Evolutionary conservation across 2,113 vertebrate genomes (phyloP).

Genomic region (Choloepus hoffmanni): DNA sequence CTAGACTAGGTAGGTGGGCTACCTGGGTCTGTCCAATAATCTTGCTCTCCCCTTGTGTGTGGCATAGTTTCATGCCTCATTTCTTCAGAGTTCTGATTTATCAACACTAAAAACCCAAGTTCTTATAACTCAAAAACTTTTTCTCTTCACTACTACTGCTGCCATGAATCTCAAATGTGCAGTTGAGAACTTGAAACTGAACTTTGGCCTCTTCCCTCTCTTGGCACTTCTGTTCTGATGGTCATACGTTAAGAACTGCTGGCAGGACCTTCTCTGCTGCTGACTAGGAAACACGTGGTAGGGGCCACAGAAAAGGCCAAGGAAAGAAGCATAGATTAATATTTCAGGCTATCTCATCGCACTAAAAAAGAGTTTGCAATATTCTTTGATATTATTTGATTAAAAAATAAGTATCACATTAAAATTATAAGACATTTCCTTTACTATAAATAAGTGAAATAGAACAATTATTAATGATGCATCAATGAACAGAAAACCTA

Average conservation of each 20-base stretch:
- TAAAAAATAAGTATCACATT: constrained; percentile 42
- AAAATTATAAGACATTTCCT: background rate
- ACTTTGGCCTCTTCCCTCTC: background rate
- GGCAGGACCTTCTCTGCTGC: background rate
- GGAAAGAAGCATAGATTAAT: background rate
- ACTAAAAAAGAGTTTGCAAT: background rate
- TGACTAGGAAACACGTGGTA: background rate
- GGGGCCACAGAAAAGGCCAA: background rate
- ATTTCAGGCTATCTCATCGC: background rate
- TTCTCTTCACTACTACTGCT: background rate
- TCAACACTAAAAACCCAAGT: background rate
- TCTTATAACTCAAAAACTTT: background rate
- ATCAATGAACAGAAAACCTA: background rate
- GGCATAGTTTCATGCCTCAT: background rate
- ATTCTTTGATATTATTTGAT: constrained; percentile 1
- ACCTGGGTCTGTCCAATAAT: background rate
- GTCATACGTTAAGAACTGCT: background rate
- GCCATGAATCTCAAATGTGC: background rate
- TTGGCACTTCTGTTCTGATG: background rate
- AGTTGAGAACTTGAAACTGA: constrained; percentile 14
- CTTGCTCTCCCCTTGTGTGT: background rate
- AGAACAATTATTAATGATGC: background rate
- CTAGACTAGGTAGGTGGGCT: too few species aligned
- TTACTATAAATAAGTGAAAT: background rate
- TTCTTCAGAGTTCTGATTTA: background rate